Evolutionary conservation across 2,113 vertebrate genomes (phyloP), one percentile per base, ranked within the genome.

Genomic region (Pygathrix nemaeus): DNA sequence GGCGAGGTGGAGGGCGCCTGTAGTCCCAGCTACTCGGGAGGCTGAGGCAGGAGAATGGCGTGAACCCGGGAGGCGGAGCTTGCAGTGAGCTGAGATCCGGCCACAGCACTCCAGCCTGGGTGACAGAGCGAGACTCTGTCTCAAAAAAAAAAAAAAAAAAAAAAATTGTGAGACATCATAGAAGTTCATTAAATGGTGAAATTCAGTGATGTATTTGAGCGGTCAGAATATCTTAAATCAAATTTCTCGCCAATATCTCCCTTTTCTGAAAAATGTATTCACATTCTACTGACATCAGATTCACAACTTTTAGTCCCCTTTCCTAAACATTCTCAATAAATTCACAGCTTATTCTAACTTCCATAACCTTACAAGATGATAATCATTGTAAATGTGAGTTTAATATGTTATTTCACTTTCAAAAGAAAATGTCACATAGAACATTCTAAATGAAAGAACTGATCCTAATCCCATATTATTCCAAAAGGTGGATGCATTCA

Each of bases 401-500:
- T 59, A 94, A 52, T 76, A 89, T 73, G 76, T 70, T 45, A 85
- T 96, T 94, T 96, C 87, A 85, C 64, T 90, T 87, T 43, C 88
- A 32, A 95, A 9, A 81, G 35, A 96, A 61, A 68, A 76, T 80
- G 76, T 96, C 84, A 87, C 73, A 82, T 8, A 66, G 43, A 88
- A 92, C 21, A 70, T 96, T 97, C 45, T 86, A 96, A 96, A 94
- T 21, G 94, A 97, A 97, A 92, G 52, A 1, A 6, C 20, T 92
- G 90, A 88, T 75, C 18, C 70, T 92, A 84, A 97, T 73, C 84
- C 91, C 76, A 88, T 73, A 88, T 66, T 89, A 78, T 52, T 98
- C 75, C 82, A 84, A 84, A 96, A 98, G 43, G 57, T 85, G 94
- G 92, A 95, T 95, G 73, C 48, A 59, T 80, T 97, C 92, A 82